Percentiles rank a stretch among this genome's conserved stretches.
phyloP scores from a whole-genome alignment of 92 coral and sea anemone genomes.

The Porites rus region DNA sequence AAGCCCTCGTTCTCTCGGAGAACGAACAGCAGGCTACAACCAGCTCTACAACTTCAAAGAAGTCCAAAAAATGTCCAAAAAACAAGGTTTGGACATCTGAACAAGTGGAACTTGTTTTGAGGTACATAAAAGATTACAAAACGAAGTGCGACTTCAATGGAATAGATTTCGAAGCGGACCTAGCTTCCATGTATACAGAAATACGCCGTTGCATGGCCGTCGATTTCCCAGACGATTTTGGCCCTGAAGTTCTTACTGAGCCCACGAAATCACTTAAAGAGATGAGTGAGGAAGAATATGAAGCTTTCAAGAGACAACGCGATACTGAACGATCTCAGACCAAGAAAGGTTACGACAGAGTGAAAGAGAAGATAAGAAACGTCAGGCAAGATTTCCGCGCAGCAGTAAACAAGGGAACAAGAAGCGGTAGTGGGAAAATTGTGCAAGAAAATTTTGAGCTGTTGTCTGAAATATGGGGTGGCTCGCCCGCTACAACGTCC shows the following conservation, averaged over 20 bases:
- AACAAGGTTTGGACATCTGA: conserved; percentile 10
- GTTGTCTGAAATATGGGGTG: conserved; percentile 47
- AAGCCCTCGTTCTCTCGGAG: no score
- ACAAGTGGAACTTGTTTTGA: conserved; percentile 23
- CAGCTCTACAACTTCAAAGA: not conserved
- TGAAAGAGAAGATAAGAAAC: conserved; percentile 36
- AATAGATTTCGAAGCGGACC: conserved; percentile 55
- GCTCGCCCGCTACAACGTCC: conserved; percentile 45
- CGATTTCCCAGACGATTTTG: conserved; percentile 32
- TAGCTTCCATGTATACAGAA: conserved; percentile 38
- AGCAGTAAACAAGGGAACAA: conserved; percentile 59
- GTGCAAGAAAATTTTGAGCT: conserved; percentile 51
- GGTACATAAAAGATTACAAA: conserved; percentile 42
- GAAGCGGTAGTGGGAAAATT: conserved; percentile 62
- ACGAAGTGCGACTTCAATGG: conserved; percentile 39
- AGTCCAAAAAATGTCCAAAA: not conserved
- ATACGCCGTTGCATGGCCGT: conserved; percentile 29
- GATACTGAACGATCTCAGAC: conserved; percentile 21
- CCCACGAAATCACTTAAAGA: not conserved
- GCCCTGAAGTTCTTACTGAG: conserved; percentile 16
- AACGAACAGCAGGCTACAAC: no score
- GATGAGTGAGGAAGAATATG: conserved; percentile 30
- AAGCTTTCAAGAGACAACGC: not conserved
- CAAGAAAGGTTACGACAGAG: conserved; percentile 46
- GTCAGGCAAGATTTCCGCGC: conserved; percentile 45